Base-by-base conservation (phyloP, 2,797 vertebrate species). In the Dendrocincla fuliginosa region DNA sequence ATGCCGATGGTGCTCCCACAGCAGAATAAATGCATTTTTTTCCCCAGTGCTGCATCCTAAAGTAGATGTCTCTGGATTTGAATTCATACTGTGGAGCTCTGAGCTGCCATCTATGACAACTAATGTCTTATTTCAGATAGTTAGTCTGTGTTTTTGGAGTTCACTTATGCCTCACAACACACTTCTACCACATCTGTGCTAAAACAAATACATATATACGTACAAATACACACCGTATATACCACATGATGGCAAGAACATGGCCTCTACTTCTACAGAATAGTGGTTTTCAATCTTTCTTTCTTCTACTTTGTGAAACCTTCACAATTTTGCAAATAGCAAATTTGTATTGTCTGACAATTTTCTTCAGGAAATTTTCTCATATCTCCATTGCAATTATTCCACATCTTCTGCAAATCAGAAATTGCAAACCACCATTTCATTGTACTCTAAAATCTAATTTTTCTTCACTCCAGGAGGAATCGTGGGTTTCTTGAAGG, bases 1-100 rank as follows among this genome's bases (percentile, higher is more conserved):
- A 84, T 63, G 25, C 41, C 0, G 0, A 11, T 70, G 42, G 25
- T 74, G 41, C 37, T 88, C 25, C 63, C 46, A 73, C 11, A 93
- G 5, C 44, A 93, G 76, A 90, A 81, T 27, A 56, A 88, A 90
- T 69, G 8, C 18, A 28, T 60, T 20, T 71, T 83, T 93, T 65
- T 73, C 27, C 44, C 60, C 25, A 41, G 6, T 42, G 6, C 28
- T 77, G 16, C 16, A 69, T 79, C 59, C 67, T 64, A 53, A 42
- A 76, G 32, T 82, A 88, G 65, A 12, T 79, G 79, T 35, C 23
- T 90, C 42, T 74, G 82, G 49, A 56, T 86, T 79, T 79, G 20
- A 20, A 32, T 42, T 74, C 32, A 17, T 39, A 42, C 3, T 47
- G 4, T 16, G 11, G 44, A 89, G 12, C n/a, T 91, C 59, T 52